These are phyloP conservation scores for Chloroceryle inda DNA, from an alignment of 2,797 vertebrate genomes.

Conservation along the genomic window DNA sequence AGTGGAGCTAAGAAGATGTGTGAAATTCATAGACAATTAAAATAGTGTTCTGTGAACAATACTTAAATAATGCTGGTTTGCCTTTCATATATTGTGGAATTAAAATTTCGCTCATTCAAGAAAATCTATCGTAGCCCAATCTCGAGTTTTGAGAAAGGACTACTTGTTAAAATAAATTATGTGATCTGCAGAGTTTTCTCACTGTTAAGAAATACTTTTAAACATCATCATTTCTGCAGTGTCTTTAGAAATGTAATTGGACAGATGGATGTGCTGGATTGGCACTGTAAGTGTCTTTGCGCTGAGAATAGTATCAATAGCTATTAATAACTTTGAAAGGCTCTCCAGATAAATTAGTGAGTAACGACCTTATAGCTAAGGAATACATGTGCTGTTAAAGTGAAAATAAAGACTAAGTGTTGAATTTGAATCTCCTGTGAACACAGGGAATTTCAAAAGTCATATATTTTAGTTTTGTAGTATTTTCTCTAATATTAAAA, in stretches of 20 bases:
- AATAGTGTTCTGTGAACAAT: neutral
- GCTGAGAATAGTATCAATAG: slow-evolving; percentile 75
- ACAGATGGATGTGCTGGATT: slow-evolving; percentile 75
- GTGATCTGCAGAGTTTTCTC: neutral
- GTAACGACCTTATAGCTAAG: slow-evolving; percentile 24
- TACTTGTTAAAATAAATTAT: neutral
- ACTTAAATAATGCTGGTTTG: neutral
- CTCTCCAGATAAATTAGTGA: slow-evolving; percentile 69
- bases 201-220: neutral
- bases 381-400: neutral
- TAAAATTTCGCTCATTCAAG: neutral
- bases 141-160: no score
- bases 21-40: neutral
- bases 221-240: slow-evolving; percentile 3
- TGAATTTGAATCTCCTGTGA: neutral
- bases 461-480: neutral
- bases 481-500: neutral
- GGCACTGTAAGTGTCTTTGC: slow-evolving; percentile 76
- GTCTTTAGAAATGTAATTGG: slow-evolving; percentile 64
- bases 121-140: neutral
- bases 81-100: neutral
- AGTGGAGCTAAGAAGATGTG: neutral
- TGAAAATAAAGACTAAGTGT: neutral
- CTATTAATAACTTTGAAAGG: slow-evolving; percentile 76
- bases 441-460: neutral